These are phyloP conservation scores for Eupithecia vulgata DNA, from an alignment of 2,888 invertebrate species.

Conservation along the genomic window DNA sequence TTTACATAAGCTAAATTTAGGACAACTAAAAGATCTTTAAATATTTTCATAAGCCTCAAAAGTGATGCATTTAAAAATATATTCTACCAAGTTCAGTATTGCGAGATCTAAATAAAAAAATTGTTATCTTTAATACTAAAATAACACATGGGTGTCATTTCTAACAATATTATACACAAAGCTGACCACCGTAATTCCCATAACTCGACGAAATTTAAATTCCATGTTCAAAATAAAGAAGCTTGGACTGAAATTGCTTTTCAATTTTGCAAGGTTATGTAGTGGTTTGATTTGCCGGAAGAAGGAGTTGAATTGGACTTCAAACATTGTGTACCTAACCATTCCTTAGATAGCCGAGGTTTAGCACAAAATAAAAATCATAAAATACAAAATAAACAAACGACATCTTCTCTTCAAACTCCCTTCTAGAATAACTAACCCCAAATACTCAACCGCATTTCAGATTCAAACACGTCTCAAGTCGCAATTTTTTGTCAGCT, in stretches of 20 bases:
- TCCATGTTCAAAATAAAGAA: slow-evolving; percentile 41
- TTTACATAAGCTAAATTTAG: neutral
- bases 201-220: slow-evolving; percentile 58
- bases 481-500: too few species aligned
- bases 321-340: too few species aligned
- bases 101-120: neutral
- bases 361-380: too few species aligned
- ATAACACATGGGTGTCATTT: slow-evolving; percentile 3
- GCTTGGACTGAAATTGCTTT: slow-evolving; percentile 40
- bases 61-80: neutral
- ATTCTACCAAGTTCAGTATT: neutral
- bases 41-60: neutral
- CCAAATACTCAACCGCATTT: too few species aligned
- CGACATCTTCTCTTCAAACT: too few species aligned
- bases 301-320: neutral
- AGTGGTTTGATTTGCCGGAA: slow-evolving; percentile 12
- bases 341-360: too few species aligned
- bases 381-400: too few species aligned
- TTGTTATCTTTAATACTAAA: neutral
- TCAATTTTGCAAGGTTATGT: slow-evolving; percentile 45
- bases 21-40: neutral
- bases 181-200: slow-evolving; percentile 34
- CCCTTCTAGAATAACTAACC: too few species aligned
- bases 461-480: too few species aligned
- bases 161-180: slow-evolving; percentile 11